Conservation (phyloP, 2,888 invertebrate genomes). For the Pterobdella sp. region DNA sequence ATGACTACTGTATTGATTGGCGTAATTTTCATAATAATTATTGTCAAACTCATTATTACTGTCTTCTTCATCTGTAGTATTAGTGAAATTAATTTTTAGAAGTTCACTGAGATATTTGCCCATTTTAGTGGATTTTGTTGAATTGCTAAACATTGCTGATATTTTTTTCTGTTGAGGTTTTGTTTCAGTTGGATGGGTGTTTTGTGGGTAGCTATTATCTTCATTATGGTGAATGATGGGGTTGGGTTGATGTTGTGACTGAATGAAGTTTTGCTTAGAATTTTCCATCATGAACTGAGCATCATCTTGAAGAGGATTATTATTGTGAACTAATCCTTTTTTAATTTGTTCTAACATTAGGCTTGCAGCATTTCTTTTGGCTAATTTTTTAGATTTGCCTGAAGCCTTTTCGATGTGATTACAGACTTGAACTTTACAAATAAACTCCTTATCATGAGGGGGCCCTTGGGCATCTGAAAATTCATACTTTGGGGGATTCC, state of each 20-base stretch:
- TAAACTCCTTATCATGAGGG: slow-evolving; percentile 87
- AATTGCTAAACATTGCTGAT: background rate
- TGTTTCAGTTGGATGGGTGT: background rate
- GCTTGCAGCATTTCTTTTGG: slow-evolving; percentile 89
- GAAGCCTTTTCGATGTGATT: slow-evolving; percentile 65
- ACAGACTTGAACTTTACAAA: slow-evolving; percentile 79
- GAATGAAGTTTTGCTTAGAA: slow-evolving; percentile 46
- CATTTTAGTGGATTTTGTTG: background rate
- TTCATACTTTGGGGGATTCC: slow-evolving; percentile 89
- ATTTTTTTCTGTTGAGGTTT: background rate
- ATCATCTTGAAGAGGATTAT: slow-evolving; percentile 56
- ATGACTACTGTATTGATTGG: too few relatives aligned
- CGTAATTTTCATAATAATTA: too few relatives aligned
- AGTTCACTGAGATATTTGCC: background rate
- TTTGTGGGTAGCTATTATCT: too few relatives aligned
- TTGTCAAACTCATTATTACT: too few relatives aligned
- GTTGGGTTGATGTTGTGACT: background rate
- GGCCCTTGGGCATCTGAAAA: slow-evolving; percentile 75
- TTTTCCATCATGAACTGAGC: slow-evolving; percentile 33
- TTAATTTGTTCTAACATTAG: slow-evolving; percentile 73
- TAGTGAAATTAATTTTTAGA: background rate
- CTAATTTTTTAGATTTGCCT: slow-evolving; percentile 90
- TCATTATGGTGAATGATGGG: too few relatives aligned
- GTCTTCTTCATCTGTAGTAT: too few relatives aligned
- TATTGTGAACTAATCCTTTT: slow-evolving; percentile 58